Conservation (phyloP, 2,113 vertebrate species). For the Eurypyga helias region DNA sequence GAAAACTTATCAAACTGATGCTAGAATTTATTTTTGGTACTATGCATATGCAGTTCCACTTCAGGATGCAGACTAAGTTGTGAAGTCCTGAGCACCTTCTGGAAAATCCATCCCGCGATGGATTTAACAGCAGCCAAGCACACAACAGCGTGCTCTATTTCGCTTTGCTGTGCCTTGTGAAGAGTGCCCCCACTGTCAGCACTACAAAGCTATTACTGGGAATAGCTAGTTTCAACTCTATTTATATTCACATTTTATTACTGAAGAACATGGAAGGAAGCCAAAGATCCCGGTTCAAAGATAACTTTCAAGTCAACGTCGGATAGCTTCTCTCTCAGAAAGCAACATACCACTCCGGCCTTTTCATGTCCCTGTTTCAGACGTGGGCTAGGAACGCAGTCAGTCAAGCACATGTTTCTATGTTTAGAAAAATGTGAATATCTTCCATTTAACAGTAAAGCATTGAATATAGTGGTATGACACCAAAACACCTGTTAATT, state of each 20-base stretch:
- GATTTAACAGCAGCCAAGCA: background rate
- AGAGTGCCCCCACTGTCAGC: background rate
- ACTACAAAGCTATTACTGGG: background rate
- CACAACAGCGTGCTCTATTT: background rate
- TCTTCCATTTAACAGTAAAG: constrained; percentile 64
- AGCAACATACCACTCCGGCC: constrained; percentile 41
- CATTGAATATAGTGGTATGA: constrained; percentile 38
- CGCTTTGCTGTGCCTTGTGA: background rate
- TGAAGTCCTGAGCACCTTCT: background rate
- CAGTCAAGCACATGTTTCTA: constrained; percentile 36
- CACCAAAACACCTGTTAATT: constrained; percentile 66
- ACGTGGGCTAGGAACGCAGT: background rate
- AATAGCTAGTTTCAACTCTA: constrained; percentile 52
- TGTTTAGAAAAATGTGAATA: constrained; percentile 56
- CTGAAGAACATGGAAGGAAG: constrained; percentile 63
- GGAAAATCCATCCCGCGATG: background rate
- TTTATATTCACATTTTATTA: constrained; percentile 62
- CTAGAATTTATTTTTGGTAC: background rate
- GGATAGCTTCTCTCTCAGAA: constrained; percentile 41
- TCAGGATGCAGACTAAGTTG: background rate
- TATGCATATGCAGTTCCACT: background rate
- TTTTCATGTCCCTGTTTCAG: constrained; percentile 63
- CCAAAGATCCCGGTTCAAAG: constrained; percentile 55
- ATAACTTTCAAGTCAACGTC: constrained; percentile 52
- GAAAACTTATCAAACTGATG: background rate